phyloP scores from a whole-genome alignment of 2,797 vertebrate genomes.

The Lagodon rhomboides region DNA sequence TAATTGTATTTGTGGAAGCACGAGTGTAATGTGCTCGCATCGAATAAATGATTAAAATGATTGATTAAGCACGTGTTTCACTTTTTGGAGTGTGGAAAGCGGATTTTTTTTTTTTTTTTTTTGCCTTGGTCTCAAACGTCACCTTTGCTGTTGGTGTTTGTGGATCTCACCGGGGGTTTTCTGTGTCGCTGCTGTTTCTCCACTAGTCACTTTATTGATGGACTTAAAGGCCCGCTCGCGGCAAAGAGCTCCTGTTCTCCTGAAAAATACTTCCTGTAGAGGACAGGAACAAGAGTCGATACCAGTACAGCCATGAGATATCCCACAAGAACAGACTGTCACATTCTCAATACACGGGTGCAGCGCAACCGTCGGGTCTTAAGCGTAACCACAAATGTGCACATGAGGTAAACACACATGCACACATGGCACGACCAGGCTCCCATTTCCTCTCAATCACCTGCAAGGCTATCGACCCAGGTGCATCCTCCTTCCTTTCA shows the following conservation, averaged over 20 bases:
- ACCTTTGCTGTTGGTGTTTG: slow-evolving; percentile 33
- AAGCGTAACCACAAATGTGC: slow-evolving; percentile 38
- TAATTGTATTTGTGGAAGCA: slow-evolving; percentile 83
- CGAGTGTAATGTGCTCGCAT: slow-evolving; percentile 70
- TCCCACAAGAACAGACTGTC: slow-evolving; percentile 55
- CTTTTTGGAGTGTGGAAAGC: slow-evolving; percentile 30
- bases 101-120: neutral
- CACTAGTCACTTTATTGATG: slow-evolving; percentile 64
- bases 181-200: slow-evolving; percentile 40
- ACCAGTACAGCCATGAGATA: slow-evolving; percentile 51
- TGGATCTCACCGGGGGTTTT: slow-evolving; percentile 26
- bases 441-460: slow-evolving; percentile 77
- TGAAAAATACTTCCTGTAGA: slow-evolving; percentile 73
- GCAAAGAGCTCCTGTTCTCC: slow-evolving; percentile 50
- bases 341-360: slow-evolving; percentile 48
- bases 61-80: slow-evolving; percentile 60
- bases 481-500: slow-evolving; percentile 74
- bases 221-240: slow-evolving; percentile 60
- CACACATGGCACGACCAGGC: slow-evolving; percentile 39
- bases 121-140: slow-evolving; percentile 29
- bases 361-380: slow-evolving; percentile 8
- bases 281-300: slow-evolving; percentile 60
- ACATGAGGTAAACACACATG: slow-evolving; percentile 44
- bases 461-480: slow-evolving; percentile 78
- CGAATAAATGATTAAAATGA: slow-evolving; percentile 69